Evolutionary conservation across 2,113 vertebrate genomes (phyloP).

Genomic region (Bos indicus): DNA sequence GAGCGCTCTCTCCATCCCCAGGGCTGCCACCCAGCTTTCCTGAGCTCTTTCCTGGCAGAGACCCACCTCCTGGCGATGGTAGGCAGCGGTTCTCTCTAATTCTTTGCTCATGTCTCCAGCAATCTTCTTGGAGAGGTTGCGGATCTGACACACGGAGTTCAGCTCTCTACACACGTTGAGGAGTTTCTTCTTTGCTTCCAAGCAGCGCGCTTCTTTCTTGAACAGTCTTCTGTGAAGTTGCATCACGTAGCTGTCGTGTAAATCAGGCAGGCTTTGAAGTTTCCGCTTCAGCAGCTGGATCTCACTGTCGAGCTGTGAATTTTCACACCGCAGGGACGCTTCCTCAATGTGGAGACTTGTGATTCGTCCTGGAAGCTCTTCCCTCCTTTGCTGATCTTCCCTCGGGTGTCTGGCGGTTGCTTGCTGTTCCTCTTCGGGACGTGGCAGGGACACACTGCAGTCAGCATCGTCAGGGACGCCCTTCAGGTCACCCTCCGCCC

Average conservation of each 20-base stretch:
- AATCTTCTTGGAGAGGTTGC: not conserved
- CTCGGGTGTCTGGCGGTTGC: not conserved
- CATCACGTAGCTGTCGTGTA: accelerated
- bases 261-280: too few relatives aligned
- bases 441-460: not conserved
- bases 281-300: not conserved
- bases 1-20: too few relatives aligned
- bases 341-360: not conserved
- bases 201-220: not conserved
- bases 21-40: too few relatives aligned
- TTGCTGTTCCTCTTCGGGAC: not conserved
- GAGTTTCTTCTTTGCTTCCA: too few relatives aligned
- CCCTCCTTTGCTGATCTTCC: not conserved
- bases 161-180: too few relatives aligned
- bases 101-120: accelerated
- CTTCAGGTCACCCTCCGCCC: not conserved
- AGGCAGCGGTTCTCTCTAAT: not conserved
- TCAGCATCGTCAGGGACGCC: too few relatives aligned
- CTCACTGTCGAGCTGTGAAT: not conserved
- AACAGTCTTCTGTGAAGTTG: not conserved
- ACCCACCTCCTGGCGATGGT: not conserved
- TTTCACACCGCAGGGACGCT: not conserved
- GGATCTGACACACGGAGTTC: too few relatives aligned
- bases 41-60: not conserved
- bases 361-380: not conserved